Percentiles rank a stretch among this genome's conserved stretches.
phyloP scores from a whole-genome alignment of 2,797 vertebrate species.

The Danio tinwini region DNA sequence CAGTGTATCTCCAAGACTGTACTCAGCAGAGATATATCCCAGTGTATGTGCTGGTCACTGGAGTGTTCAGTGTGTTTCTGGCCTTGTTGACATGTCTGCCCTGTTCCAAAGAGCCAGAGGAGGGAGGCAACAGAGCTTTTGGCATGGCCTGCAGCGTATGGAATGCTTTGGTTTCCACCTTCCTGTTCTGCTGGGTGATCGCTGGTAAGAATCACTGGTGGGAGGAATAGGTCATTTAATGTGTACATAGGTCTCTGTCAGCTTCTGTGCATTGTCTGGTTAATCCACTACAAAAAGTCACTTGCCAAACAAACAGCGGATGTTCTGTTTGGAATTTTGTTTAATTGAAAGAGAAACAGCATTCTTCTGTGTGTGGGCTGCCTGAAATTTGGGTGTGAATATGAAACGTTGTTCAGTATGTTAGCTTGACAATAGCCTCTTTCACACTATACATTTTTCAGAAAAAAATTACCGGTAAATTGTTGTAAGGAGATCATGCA shows the following conservation, averaged over 20 bases:
- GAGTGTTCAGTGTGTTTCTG: constrained; percentile 66
- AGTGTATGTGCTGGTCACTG: constrained; percentile 76
- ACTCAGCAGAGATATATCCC: constrained; percentile 74
- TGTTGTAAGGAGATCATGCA: too few species aligned
- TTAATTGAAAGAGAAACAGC: not conserved
- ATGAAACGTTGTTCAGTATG: not conserved
- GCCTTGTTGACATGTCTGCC: constrained; percentile 66
- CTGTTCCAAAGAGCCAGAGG: constrained; percentile 28
- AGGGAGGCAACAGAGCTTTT: not conserved
- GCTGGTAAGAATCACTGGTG: constrained; percentile 62
- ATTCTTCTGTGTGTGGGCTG: not conserved
- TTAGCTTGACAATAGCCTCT: too few species aligned
- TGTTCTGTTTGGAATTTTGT: not conserved
- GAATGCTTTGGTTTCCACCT: constrained; percentile 63
- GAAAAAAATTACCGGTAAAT: too few species aligned
- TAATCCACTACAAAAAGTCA: not conserved
- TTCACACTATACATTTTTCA: too few species aligned
- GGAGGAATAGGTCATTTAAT: not conserved
- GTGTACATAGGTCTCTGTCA: not conserved
- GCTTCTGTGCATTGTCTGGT: not conserved
- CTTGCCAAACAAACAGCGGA: not conserved
- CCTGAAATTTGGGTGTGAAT: not conserved
- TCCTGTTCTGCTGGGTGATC: constrained; percentile 77
- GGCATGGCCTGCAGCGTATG: constrained; percentile 29
- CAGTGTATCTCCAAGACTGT: constrained; percentile 71